Conservation (phyloP, 2,888 invertebrate genomes). For the Rhagium mordax region DNA sequence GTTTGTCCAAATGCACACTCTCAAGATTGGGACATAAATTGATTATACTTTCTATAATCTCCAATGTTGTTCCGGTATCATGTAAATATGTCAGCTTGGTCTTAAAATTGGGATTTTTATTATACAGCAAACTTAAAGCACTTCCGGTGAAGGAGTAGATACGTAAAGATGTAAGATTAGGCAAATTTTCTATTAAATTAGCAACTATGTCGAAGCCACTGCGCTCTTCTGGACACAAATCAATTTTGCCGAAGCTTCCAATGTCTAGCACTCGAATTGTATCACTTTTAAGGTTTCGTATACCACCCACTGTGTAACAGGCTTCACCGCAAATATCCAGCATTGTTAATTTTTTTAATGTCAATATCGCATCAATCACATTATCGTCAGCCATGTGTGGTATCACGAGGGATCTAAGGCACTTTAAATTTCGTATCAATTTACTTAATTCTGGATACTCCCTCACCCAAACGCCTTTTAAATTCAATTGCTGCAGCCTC, state of each 20-base stretch:
- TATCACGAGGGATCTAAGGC: slow-evolving; percentile 76
- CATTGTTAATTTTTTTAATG: slow-evolving; percentile 74
- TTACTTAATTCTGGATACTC: slow-evolving; percentile 78
- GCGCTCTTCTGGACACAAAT: slow-evolving; percentile 73
- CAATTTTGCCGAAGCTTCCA: slow-evolving; percentile 80
- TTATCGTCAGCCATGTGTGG: slow-evolving; percentile 82
- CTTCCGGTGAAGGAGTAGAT: slow-evolving; percentile 81
- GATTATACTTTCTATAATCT: slow-evolving; percentile 75
- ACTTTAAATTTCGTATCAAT: slow-evolving; percentile 74
- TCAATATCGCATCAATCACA: slow-evolving; percentile 75
- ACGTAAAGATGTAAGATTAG: slow-evolving; percentile 77
- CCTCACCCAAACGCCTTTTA: slow-evolving; percentile 83
- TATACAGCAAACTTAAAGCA: slow-evolving; percentile 74
- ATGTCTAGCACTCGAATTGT: slow-evolving; percentile 74
- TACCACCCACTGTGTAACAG: slow-evolving; percentile 78
- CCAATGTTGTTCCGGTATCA: slow-evolving; percentile 76
- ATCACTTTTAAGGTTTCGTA: slow-evolving; percentile 74
- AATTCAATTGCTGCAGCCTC: slow-evolving; percentile 76
- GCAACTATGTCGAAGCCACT: slow-evolving; percentile 73
- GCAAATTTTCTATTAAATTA: slow-evolving; percentile 75
- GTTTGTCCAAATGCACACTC: slow-evolving; percentile 76
- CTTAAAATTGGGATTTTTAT: slow-evolving; percentile 73
- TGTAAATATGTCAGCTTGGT: slow-evolving; percentile 80
- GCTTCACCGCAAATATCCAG: slow-evolving; percentile 82
- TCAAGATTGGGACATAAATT: slow-evolving; percentile 77